Evolutionary conservation across 2,113 vertebrate species (phyloP).

Genomic region (Muntiacus muntjak): DNA sequence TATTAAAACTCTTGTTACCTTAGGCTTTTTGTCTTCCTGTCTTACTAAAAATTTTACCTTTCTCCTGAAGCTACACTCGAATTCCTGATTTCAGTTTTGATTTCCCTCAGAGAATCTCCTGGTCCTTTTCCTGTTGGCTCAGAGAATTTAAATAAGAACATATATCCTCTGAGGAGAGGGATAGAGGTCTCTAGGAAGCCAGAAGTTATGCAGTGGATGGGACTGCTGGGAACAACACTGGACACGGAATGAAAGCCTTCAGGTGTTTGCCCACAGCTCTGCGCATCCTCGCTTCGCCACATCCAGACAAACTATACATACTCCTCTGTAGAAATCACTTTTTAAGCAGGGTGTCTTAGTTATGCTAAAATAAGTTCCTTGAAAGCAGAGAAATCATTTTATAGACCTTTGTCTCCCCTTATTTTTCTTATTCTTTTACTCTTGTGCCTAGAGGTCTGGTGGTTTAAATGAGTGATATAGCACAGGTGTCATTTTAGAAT

Average conservation of each 20-base stretch:
- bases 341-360: background rate
- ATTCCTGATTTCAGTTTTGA: background rate
- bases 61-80: background rate
- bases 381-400: background rate
- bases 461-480: background rate
- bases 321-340: background rate
- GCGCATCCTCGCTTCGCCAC: background rate
- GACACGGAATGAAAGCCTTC: background rate
- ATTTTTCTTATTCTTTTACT: background rate
- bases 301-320: background rate
- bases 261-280: background rate
- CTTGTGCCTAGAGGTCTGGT: background rate
- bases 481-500: background rate
- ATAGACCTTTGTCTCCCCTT: background rate
- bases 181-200: background rate
- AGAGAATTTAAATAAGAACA: background rate
- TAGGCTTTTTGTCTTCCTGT: background rate
- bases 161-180: background rate
- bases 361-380: background rate
- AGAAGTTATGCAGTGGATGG: background rate
- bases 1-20: background rate
- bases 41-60: background rate
- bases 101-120: background rate
- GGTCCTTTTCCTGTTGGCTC: background rate
- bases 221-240: background rate